Conservation (phyloP, 2,888 invertebrate genomes). For the Didymodactylos carnosus region DNA sequence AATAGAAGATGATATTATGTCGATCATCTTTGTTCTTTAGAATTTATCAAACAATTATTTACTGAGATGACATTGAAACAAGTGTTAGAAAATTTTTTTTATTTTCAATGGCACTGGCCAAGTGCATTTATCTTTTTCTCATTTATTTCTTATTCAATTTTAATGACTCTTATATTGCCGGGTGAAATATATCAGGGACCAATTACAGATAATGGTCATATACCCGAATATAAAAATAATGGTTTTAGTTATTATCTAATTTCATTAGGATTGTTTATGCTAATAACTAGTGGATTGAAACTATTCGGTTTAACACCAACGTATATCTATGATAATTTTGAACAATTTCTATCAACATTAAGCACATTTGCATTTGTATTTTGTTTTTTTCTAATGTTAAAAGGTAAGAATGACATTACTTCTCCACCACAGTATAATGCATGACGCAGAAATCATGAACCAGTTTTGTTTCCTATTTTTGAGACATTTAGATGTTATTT, state of each 20-base stretch:
- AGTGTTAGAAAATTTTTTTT: not conserved
- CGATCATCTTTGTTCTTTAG: constrained; percentile 19
- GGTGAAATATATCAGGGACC: constrained; percentile 37
- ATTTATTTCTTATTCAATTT: constrained; percentile 31
- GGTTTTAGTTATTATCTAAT: constrained; percentile 38
- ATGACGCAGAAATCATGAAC: constrained; percentile 16
- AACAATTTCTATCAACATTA: constrained; percentile 35
- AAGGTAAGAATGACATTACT: constrained; percentile 27
- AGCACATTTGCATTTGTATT: constrained; percentile 35
- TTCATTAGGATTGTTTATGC: constrained; percentile 29
- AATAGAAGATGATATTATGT: constrained; percentile 15
- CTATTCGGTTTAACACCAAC: constrained; percentile 24
- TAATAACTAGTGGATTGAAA: constrained; percentile 27
- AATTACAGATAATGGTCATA: constrained; percentile 36
- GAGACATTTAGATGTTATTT: too few species aligned
- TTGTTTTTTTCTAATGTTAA: constrained; percentile 33
- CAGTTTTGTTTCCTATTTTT: too few species aligned
- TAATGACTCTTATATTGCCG: constrained; percentile 34
- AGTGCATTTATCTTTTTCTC: not conserved
- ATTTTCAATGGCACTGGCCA: not conserved
- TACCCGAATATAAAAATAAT: constrained; percentile 37
- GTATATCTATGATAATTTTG: constrained; percentile 36
- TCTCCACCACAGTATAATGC: constrained; percentile 10
- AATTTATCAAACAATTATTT: not conserved
- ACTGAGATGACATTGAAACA: not conserved